Base-by-base conservation (phyloP, 2,888 invertebrate species). In the Eupeodes luniger region DNA sequence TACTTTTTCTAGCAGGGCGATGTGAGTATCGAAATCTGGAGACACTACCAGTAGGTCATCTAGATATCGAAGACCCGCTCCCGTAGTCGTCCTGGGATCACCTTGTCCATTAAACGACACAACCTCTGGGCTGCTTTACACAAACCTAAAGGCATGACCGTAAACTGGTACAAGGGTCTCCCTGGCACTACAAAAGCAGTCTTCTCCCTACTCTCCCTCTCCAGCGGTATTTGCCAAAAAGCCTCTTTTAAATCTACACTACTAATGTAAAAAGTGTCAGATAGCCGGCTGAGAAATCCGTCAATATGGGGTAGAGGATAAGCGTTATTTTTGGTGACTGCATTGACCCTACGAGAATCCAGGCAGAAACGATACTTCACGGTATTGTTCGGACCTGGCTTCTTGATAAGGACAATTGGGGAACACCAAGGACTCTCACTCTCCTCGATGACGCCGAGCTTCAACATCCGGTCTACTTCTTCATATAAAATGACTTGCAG, bases 131-230 rank as follows among this genome's bases (percentile, higher is more conserved):
- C 53, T 9, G 53, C 53, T 9, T 53, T 53, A 4, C 53, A 53
- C 53, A 53, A 16, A 7, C 53, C 53, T 16, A 53, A 53, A 4
- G 53, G 53, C 53, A 53, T 53, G 16, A 87, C 85, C n/a, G 80
- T 78, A 40, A 88, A 87, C 5, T 84, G 16, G 16, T 53, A 53
- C 53, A 40, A 40, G 9, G 40, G 40, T 40, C 40, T 40, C 40
- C 40, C 40, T 0, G 40, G 40, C 40, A 40, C 40, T 40, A 40
- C 40, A 9, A 40, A 40, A 40, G 40, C 69, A 12, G 79, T 89
- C 27, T 80, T 80, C 2, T 59, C 62, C n/a, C 80, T 47, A 34
- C 77, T 77, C 47, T 36, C 36, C 4, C 0, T 51, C 19, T 27
- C 27, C 27, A 57, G 27, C 10, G 57, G 57, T 11, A 57, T 57